phyloP scores from a whole-genome alignment of 35 echinoderm and acorn worm genomes.

The Strongylocentrotus purpuratus region DNA sequence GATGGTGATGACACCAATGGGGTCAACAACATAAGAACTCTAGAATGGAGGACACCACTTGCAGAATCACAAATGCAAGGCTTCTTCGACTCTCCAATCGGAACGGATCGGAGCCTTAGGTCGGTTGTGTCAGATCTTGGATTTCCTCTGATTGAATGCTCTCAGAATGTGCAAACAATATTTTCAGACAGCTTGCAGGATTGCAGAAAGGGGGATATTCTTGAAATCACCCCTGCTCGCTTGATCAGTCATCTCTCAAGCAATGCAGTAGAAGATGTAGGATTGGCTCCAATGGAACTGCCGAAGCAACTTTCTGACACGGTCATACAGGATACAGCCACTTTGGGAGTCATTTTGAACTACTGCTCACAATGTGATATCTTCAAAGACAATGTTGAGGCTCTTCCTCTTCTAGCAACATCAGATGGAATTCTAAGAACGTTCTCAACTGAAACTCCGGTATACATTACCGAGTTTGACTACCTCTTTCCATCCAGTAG shows the following conservation, averaged over 20 bases:
- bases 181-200: not conserved
- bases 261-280: not conserved
- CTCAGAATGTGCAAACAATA: not conserved
- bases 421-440: not conserved
- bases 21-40: not conserved
- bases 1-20: not conserved
- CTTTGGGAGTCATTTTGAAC: not conserved
- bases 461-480: not conserved
- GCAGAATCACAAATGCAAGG: not conserved
- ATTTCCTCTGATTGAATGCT: slow-evolving; percentile 21
- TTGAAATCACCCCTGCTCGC: not conserved
- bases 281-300: not conserved
- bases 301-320: slow-evolving; percentile 18
- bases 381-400: not conserved
- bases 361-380: not conserved
- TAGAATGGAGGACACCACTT: not conserved
- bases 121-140: not conserved
- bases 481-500: slow-evolving; percentile 8
- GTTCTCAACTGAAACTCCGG: not conserved
- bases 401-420: not conserved
- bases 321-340: not conserved
- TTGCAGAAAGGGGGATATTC: not conserved
- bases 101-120: not conserved
- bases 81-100: not conserved
- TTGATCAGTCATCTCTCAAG: not conserved